Base-by-base conservation (phyloP, 2,113 vertebrate genomes). In the Mustela nigripes region DNA sequence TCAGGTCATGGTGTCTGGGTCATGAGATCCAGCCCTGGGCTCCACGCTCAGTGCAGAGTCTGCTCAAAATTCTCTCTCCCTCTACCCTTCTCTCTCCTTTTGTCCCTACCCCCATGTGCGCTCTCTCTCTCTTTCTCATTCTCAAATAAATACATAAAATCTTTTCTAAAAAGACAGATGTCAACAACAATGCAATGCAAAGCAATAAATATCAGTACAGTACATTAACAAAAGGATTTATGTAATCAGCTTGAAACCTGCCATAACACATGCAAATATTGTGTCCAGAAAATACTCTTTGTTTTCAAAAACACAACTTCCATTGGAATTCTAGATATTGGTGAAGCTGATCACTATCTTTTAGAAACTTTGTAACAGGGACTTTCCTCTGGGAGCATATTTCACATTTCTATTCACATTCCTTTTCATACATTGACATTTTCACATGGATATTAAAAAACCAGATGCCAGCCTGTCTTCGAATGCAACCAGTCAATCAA, bases 281-380 rank as follows among this genome's bases (percentile, higher is more conserved):
- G 5, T 85, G n/a, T 78, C 36, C 60, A 78, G 71, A 89, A 89
- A 73, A 78, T 83, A 91, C 33, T 73, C 10, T 92, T 88, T 80
- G n/a, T 80, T 76, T 67, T 39, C 82, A 86, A 85, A 88, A 60
- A 48, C 86, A 91, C 14, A 84, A 22, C 31, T 86, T 79, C 10
- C 39, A 83, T 60, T 58, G 22, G 87, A 95, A 76, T 95, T 91
- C 56, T 50, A 84, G 65, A 63, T 58, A 85, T 48, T 79, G 69
- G 42, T 84, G 50, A 95, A 62, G n/a, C 21, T 91, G 50, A 82
- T 36, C 63, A 31, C 39, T 94, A 28, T n/a, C 22, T 76, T 92
- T 91, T 56, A 53, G 89, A 91, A 93, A 93, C 53, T 90, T 94
- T 73, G 50, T 85, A 91, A 85, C n/a, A 16, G n/a, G 31, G 56